These are phyloP conservation scores for Acleris cristana DNA, from an alignment of 2,888 invertebrate species.

Conservation along the genomic window DNA sequence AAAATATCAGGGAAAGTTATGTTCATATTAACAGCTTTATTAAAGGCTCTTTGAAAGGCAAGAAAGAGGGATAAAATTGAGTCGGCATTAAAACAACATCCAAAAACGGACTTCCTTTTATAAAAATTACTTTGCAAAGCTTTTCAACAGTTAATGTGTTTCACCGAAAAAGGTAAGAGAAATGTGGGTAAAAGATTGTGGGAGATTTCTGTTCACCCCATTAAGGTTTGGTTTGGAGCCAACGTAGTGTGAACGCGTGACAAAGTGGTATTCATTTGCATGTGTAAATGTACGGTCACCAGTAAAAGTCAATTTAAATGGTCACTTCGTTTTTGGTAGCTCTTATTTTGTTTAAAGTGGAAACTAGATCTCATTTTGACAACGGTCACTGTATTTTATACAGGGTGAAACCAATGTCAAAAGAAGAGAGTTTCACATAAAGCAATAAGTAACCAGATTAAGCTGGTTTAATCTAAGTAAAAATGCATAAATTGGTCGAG, in stretches of 20 bases:
- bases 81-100: neutral
- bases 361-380: too few relatives aligned
- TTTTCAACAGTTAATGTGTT: constrained; percentile 2
- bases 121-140: constrained; percentile 4
- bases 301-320: neutral
- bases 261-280: neutral
- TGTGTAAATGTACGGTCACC: neutral
- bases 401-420: too few relatives aligned
- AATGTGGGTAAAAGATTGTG: neutral
- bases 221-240: neutral
- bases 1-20: constrained; percentile 9
- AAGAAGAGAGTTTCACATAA: too few relatives aligned
- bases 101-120: constrained; percentile 3
- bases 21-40: constrained; percentile 19
- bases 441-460: too few relatives aligned
- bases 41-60: constrained; percentile 3
- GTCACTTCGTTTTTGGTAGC: too few relatives aligned
- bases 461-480: too few relatives aligned
- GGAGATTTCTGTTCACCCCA: neutral
- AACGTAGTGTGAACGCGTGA: neutral
- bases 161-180: neutral
- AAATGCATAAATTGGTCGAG: too few relatives aligned
- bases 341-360: too few relatives aligned
- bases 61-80: constrained; percentile 19
- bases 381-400: too few relatives aligned